These are phyloP conservation scores for Philonicus albiceps DNA, from an alignment of 2,888 invertebrate species.

Conservation along the genomic window DNA sequence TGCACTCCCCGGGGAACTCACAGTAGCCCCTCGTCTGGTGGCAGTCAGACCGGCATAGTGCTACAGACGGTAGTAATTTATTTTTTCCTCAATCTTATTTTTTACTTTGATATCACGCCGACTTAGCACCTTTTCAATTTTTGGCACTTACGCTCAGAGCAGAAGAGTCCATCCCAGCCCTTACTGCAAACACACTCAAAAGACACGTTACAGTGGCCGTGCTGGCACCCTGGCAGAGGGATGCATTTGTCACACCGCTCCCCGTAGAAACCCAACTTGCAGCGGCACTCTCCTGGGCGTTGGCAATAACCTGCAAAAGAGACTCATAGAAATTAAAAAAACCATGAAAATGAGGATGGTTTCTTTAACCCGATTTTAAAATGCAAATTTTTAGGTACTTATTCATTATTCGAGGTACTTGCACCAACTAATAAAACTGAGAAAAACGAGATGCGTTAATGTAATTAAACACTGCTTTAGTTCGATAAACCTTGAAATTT, in stretches of 20 bases:
- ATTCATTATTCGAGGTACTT: too few species aligned
- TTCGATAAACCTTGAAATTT: too few species aligned
- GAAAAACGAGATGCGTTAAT: too few species aligned
- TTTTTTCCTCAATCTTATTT: background rate
- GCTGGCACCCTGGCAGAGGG: slow-evolving; percentile 84
- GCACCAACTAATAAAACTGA: too few species aligned
- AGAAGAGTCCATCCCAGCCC: slow-evolving; percentile 90
- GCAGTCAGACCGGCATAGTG: slow-evolving; percentile 86
- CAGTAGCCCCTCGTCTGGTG: slow-evolving; percentile 87
- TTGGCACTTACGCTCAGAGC: slow-evolving; percentile 78
- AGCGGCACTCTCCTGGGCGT: slow-evolving; percentile 87
- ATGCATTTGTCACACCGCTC: slow-evolving; percentile 86
- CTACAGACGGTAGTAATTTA: slow-evolving; percentile 62
- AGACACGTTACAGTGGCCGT: slow-evolving; percentile 84
- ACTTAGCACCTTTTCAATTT: slow-evolving; percentile 45
- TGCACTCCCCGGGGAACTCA: slow-evolving; percentile 84
- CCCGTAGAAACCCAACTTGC: slow-evolving; percentile 87
- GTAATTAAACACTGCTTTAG: too few species aligned
- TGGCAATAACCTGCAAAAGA: slow-evolving; percentile 80
- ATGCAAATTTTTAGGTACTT: too few species aligned
- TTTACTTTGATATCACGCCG: background rate
- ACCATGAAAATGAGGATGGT: too few species aligned
- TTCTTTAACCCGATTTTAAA: too few species aligned
- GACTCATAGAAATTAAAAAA: too few species aligned
- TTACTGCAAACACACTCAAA: slow-evolving; percentile 86